Base-by-base conservation (phyloP, 2,888 invertebrate genomes). In the Lucinisca nassula region DNA sequence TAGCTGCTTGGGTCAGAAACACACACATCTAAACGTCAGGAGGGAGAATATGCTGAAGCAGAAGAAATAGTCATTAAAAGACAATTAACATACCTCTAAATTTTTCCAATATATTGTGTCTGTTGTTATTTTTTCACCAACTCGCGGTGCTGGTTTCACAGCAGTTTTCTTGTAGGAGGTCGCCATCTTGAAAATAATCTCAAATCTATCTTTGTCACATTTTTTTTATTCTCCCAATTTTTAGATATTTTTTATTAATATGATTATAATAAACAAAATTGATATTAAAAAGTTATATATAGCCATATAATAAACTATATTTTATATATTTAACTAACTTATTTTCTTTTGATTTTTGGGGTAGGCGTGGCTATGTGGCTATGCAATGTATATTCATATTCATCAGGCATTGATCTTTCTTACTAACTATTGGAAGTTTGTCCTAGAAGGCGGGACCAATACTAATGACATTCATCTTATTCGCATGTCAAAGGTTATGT, bases 31-130 rank as follows among this genome's bases (percentile, higher is more conserved):
- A 17, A 45, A 45, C 45, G 17, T 8, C 17, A 45, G 8, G 10
- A 12, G 10, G 45, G 45, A 8, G 45, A 45, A 45, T 12, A 45
- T 12, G 17, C 8, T 45, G 10, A 45, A 45, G 17, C 45, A 12
- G 10, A 45, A 45, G 8, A 17, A 45, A 45, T 12, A 17, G 27
- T 21, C 17, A 6, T 24, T 32, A n/a, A 0, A 67, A 10, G 27
- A 12, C 45, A 17, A 45, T 45, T 45, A 45, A 45, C n/a, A 58
- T 55, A 99, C 99, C 94, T 98, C 97, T 95, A 98, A 97, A 96
- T 98, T 97, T 95, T 98, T 98, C 99, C 99, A 99, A 95, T 99
- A 99, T 88, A 98, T 96, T 91, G 97, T 97, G 96, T 99, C 99
- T 37, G 98, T 97, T 0, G 98, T 98, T 82, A 97, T 96, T 91